Base-by-base conservation (phyloP, 2,113 vertebrate genomes). In the Dascyllus trimaculatus region DNA sequence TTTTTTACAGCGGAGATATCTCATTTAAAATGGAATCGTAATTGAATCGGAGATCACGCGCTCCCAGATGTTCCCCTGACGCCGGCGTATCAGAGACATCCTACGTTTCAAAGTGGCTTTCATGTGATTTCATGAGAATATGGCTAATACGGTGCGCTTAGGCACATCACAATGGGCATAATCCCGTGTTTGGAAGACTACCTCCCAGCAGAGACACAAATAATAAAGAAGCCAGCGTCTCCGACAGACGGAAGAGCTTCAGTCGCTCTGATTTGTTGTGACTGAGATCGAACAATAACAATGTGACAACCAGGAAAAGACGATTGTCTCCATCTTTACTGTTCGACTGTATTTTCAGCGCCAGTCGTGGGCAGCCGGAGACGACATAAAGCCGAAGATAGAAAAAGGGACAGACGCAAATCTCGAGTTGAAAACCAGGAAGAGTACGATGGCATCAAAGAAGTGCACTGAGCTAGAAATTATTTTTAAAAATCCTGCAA, bases 31-130 rank as follows among this genome's bases (percentile, higher is more conserved):
- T 63, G 56, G 80, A 85, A 74, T 71, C 29, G 38, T 90, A 91
- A 93, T 90, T 90, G 89, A 91, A 91, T 92, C n/a, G 22, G 80
- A 82, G 89, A 88, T 88, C 69, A 68, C 21, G 69, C 52, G 4
- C 64, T 85, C 58, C 49, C 45, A 54, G 80, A 88, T 78, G 67
- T 75, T 90, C 80, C 86, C 86, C 59, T 54, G 84, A 85, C 84
- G 60, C 79, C 35, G 75, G 73, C 49, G 68, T 80, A 89, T 89
- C 88, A 84, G 71, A 89, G 15, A 78, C 71, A 83, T 78, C 70
- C 89, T 32, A 60, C 56, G 14, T 89, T 88, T 88, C 82, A 91
- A 91, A 93, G 88, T 80, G 73, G 72, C 85, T 92, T 92, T 92
- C 73, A 82, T 82, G 90, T 74, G 22, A 76, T 80, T 90, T 78